Conservation (phyloP, 2,888 invertebrate species). For the Lydus trimaculatus region DNA sequence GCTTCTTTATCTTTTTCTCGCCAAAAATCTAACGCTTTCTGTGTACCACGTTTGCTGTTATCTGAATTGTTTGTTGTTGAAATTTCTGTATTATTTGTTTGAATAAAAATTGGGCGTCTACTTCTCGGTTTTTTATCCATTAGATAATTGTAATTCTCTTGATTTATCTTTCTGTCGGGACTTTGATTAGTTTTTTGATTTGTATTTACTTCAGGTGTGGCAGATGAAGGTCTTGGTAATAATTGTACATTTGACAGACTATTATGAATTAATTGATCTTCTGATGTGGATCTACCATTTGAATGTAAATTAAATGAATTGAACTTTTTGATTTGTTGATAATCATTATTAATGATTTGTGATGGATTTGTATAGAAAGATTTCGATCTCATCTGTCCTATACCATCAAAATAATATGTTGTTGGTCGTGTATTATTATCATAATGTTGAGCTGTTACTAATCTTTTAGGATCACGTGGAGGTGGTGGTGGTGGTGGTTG, state of each 20-base stretch:
- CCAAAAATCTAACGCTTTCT: constrained; percentile 71
- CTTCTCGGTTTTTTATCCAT: constrained; percentile 78
- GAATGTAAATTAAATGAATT: constrained; percentile 48
- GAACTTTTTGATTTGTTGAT: constrained; percentile 57
- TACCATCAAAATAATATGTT: constrained; percentile 63
- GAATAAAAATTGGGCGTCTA: constrained; percentile 74
- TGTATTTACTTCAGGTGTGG: constrained; percentile 53
- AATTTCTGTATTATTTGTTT: constrained; percentile 61
- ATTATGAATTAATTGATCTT: constrained; percentile 54
- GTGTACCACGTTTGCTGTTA: constrained; percentile 49
- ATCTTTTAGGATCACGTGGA: constrained; percentile 76
- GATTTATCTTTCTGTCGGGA: constrained; percentile 34
- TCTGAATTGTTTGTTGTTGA: constrained; percentile 40
- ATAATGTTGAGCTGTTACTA: constrained; percentile 60
- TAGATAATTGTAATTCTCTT: constrained; percentile 67
- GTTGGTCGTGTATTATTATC: constrained; percentile 60
- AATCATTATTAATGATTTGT: constrained; percentile 45
- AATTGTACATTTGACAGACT: constrained; percentile 39
- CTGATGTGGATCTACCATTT: constrained; percentile 54
- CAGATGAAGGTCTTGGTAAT: constrained; percentile 56
- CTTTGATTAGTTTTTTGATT: constrained; percentile 33
- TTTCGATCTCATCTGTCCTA: constrained; percentile 39
- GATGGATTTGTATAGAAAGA: constrained; percentile 35
- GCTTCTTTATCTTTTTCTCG: constrained; percentile 68
- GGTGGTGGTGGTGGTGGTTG: constrained; percentile 78